Conservation (phyloP, 2,888 invertebrate genomes). For the Mayetiola destructor region DNA sequence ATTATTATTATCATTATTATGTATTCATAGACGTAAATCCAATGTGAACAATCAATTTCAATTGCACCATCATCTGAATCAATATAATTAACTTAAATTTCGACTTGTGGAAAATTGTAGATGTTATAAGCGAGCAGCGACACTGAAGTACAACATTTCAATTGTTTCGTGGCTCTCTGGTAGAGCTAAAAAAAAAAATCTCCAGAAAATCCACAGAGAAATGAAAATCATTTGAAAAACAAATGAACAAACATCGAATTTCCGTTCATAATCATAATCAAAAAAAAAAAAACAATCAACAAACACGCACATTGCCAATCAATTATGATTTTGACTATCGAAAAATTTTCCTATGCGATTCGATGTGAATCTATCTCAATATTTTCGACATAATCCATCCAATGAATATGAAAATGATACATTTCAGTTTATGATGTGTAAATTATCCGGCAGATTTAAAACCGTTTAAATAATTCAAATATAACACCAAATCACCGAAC, state of each 20-base stretch:
- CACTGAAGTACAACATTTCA: background rate
- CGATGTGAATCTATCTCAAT: too few species aligned
- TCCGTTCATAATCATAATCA: constrained; percentile 5
- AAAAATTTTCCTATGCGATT: background rate
- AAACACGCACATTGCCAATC: background rate
- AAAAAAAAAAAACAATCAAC: background rate
- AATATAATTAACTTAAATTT: too few species aligned
- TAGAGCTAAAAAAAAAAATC: background rate
- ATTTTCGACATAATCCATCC: too few species aligned
- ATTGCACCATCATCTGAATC: background rate
- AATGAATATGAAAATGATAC: too few species aligned
- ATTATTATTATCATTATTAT: background rate
- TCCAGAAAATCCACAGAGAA: too few species aligned
- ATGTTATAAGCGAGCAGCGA: too few species aligned
- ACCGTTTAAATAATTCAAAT: too few species aligned
- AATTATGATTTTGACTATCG: constrained; percentile 5
- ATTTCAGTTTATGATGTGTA: too few species aligned
- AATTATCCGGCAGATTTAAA: too few species aligned
- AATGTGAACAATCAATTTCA: constrained; percentile 10
- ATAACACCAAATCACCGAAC: too few species aligned
- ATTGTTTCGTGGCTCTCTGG: background rate
- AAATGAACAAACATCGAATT: background rate
- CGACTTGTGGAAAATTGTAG: too few species aligned
- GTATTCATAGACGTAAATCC: background rate
- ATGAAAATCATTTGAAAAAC: too few species aligned